Percentiles rank a stretch among this genome's conserved stretches.
Evolutionary conservation across 1,140 invertebrate genomes (phyloP).

Genomic region (Trichoplusia ni): DNA sequence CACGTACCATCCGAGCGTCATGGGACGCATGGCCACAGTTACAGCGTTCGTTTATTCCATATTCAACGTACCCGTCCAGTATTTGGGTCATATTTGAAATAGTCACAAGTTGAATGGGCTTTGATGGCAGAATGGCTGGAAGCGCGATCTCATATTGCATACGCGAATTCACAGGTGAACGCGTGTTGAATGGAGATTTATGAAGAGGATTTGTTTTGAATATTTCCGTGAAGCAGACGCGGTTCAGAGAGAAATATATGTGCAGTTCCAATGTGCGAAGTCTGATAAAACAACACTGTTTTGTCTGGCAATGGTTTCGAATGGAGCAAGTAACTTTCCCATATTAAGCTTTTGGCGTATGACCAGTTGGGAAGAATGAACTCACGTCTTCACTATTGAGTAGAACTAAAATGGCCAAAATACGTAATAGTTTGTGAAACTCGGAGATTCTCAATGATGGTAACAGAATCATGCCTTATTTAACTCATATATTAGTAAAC

Average conservation of each 20-base stretch:
- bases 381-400: background rate
- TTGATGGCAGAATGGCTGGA: constrained; percentile 21
- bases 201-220: constrained; percentile 16
- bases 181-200: background rate
- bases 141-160: constrained; percentile 11
- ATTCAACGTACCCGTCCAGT: constrained; percentile 10
- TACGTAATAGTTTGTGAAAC: too few relatives aligned
- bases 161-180: constrained; percentile 3
- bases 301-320: too few relatives aligned
- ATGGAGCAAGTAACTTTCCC: too few relatives aligned
- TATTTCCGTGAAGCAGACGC: background rate
- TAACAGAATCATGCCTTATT: too few relatives aligned
- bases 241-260: constrained; percentile 1
- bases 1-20: background rate
- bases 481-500: too few relatives aligned
- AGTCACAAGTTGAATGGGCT: constrained; percentile 24
- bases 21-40: background rate
- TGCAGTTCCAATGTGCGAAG: background rate
- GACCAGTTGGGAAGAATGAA: too few relatives aligned
- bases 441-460: too few relatives aligned
- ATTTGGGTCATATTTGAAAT: constrained; percentile 38
- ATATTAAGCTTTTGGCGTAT: too few relatives aligned
- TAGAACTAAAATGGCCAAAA: too few relatives aligned
- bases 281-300: background rate
- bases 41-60: constrained; percentile 8